These are phyloP conservation scores for Anthopleura sola DNA, from an alignment of 64 coral and sea anemone genomes.

Conservation along the genomic window DNA sequence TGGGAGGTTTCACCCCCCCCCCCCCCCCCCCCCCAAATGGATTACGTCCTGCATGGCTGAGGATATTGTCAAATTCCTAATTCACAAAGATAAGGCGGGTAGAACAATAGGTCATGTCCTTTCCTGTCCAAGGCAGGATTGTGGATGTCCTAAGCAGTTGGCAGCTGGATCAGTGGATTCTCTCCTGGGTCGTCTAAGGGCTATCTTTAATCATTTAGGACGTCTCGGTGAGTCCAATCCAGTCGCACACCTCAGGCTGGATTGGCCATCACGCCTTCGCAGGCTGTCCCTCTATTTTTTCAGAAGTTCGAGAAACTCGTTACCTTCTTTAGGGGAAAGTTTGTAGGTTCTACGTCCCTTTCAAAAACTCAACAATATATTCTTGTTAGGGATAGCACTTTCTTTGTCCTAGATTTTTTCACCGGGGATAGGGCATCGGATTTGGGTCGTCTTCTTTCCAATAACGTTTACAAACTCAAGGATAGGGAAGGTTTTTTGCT, in stretches of 20 bases:
- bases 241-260: no score
- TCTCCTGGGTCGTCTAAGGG: no score
- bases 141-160: no score
- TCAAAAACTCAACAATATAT: conserved; percentile 32
- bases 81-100: no score
- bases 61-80: no score
- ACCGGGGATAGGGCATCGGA: conserved; percentile 34
- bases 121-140: no score
- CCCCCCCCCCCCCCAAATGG: no score
- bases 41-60: no score
- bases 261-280: conserved; percentile 1
- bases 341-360: not conserved
- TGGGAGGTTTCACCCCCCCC: conserved; percentile 23
- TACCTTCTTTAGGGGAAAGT: not conserved
- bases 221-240: no score
- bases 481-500: not conserved
- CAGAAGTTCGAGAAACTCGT: conserved; percentile 15
- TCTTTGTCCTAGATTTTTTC: conserved; percentile 48
- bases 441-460: conserved; percentile 24
- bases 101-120: no score
- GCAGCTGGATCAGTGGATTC: no score
- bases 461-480: conserved; percentile 23
- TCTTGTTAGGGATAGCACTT: conserved; percentile 27
- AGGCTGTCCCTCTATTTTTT: conserved; percentile 39
- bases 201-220: no score